phyloP scores from a whole-genome alignment of 2,888 invertebrate genomes.

The Drosophila anomalata region DNA sequence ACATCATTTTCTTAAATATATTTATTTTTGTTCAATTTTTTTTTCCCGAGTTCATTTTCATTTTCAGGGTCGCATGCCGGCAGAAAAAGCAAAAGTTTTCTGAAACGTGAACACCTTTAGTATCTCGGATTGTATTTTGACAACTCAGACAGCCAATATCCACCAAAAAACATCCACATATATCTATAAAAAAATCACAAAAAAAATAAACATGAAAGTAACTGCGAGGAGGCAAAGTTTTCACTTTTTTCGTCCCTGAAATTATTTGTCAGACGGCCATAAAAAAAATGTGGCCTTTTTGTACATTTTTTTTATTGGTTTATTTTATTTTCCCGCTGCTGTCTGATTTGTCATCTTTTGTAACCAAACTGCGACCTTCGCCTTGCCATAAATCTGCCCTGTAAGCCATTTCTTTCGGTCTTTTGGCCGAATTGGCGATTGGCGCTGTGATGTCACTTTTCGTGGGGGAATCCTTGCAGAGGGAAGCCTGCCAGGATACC shows the following conservation, averaged over 20 bases:
- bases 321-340: slow-evolving; percentile 16
- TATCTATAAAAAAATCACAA: background rate
- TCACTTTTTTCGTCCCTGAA: slow-evolving; percentile 66
- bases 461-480: background rate
- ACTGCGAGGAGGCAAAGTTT: slow-evolving; percentile 48
- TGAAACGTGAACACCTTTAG: slow-evolving; percentile 37
- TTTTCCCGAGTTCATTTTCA: slow-evolving; percentile 37
- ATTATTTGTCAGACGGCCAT: slow-evolving; percentile 38
- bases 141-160: slow-evolving; percentile 28
- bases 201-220: slow-evolving; percentile 4
- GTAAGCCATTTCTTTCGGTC: slow-evolving; percentile 24
- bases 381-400: slow-evolving; percentile 64
- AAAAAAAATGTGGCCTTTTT: background rate
- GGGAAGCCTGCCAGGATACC: slow-evolving; percentile 16
- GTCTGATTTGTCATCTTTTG: slow-evolving; percentile 42
- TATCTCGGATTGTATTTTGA: slow-evolving; percentile 30
- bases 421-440: slow-evolving; percentile 49
- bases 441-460: slow-evolving; percentile 29
- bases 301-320: background rate
- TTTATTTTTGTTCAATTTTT: slow-evolving; percentile 9
- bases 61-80: slow-evolving; percentile 62
- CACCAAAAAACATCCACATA: background rate
- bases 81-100: slow-evolving; percentile 67
- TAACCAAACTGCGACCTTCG: slow-evolving; percentile 59
- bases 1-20: slow-evolving; percentile 6